Percentiles rank a stretch among this genome's conserved stretches.
Conservation (phyloP, 2,888 invertebrate species). For the Elmis aenea region DNA sequence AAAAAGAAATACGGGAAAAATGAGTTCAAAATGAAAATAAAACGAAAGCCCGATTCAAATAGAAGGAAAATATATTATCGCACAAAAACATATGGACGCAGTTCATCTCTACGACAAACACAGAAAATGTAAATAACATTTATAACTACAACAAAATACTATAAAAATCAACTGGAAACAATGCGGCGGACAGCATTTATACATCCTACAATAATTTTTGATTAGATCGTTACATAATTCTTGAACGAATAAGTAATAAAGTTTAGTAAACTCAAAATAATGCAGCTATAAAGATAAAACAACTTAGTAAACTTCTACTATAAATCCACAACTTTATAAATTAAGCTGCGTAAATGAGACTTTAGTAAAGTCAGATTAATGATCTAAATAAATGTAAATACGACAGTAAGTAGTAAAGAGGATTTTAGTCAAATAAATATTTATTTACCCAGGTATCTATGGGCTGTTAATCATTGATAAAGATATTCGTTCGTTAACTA, state of each 20-base stretch:
- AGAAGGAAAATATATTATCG: conserved; percentile 45
- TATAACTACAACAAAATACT: conserved; percentile 6
- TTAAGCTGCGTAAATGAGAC: conserved; percentile 48
- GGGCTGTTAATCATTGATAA: conserved; percentile 17
- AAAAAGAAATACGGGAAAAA: conserved; percentile 47
- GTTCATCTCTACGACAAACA: conserved; percentile 16
- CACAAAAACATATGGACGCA: conserved; percentile 35
- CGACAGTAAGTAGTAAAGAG: conserved; percentile 32
- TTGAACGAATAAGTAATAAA: conserved; percentile 43
- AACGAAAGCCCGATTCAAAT: conserved; percentile 44
- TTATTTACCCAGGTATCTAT: conserved; percentile 16
- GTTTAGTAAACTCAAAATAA: conserved; percentile 38
- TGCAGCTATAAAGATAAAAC: conserved; percentile 46
- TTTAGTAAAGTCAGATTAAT: conserved; percentile 48
- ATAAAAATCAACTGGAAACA: too few species aligned
- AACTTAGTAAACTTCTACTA: conserved; percentile 44
- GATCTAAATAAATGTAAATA: conserved; percentile 47
- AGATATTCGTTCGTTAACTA: too few species aligned
- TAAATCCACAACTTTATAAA: conserved; percentile 48
- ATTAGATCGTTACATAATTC: conserved; percentile 10
- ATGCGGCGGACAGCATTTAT: too few species aligned
- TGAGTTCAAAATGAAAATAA: conserved; percentile 47
- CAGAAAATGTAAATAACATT: conserved; percentile 7
- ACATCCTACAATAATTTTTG: too few species aligned
- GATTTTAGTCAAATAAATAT: conserved; percentile 17